These are phyloP conservation scores for Diacarnus erythraeanus DNA, from an alignment of 37 sponge, comb jelly and placozoan genomes.

Conservation along the genomic window DNA sequence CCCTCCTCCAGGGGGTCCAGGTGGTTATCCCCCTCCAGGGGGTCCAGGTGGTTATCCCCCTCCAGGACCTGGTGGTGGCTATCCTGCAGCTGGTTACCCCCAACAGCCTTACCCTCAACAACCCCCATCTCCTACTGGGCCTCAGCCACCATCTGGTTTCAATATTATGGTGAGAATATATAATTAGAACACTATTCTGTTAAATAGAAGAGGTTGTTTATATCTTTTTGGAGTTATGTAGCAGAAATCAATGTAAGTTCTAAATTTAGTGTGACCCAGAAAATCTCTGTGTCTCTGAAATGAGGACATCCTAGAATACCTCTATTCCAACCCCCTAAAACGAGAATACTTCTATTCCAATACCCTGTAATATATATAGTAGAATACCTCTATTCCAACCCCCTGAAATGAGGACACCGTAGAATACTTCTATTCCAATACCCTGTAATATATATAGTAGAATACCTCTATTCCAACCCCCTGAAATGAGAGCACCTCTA, in stretches of 20 bases:
- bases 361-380: conserved; percentile 1
- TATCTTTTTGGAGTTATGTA: background rate
- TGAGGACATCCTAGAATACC: too few species aligned
- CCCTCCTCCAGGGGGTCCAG: conserved; percentile 7
- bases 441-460: background rate
- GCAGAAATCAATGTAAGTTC: background rate
- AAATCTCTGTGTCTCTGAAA: too few species aligned
- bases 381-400: background rate
- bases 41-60: background rate
- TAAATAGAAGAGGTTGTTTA: too few species aligned
- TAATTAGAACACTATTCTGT: too few species aligned
- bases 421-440: background rate
- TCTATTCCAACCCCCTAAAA: too few species aligned
- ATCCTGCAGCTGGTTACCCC: background rate
- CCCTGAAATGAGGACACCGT: background rate
- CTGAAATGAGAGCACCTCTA: background rate
- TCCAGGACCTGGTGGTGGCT: background rate
- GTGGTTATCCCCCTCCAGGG: conserved; percentile 2
- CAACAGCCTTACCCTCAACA: background rate
- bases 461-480: background rate
- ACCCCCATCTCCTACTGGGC: conserved; percentile 2
- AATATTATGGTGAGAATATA: conserved; percentile 11
- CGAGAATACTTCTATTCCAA: too few species aligned
- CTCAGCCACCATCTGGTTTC: conserved; percentile 35
- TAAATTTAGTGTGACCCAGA: too few species aligned